phyloP scores from a whole-genome alignment of 23 tunicate genomes.

The Aplidium turbinatum region DNA sequence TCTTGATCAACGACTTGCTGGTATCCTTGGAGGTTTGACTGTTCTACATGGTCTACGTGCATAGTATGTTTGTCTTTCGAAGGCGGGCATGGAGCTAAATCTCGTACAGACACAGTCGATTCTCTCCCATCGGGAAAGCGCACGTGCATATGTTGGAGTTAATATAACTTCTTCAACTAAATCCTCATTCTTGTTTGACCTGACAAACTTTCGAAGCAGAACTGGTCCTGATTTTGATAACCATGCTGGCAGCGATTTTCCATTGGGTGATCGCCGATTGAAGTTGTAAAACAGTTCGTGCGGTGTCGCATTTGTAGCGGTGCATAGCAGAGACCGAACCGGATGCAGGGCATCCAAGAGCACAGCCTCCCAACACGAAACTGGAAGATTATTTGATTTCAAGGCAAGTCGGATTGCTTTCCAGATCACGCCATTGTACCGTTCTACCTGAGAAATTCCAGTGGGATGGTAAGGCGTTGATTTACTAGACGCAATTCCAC shows the following conservation, averaged over 20 bases:
- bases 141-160: slow-evolving; percentile 14
- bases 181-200: slow-evolving; percentile 2
- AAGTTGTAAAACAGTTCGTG: slow-evolving; percentile 26
- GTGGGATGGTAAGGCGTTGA: slow-evolving; percentile 22
- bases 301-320: slow-evolving; percentile 25
- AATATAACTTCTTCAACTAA: slow-evolving; percentile 29
- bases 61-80: too few relatives aligned
- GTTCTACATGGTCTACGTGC: too few relatives aligned
- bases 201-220: slow-evolving; percentile 15
- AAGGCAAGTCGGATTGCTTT: slow-evolving; percentile 19
- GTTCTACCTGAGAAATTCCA: slow-evolving; percentile 21
- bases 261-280: slow-evolving; percentile 9
- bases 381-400: neutral
- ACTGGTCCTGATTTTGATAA: slow-evolving; percentile 9
- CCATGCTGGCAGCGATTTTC: slow-evolving; percentile 32
- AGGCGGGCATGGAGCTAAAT: slow-evolving; percentile 37
- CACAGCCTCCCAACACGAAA: slow-evolving; percentile 15
- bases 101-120: slow-evolving; percentile 21
- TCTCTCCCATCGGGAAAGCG: slow-evolving; percentile 29
- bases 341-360: slow-evolving; percentile 15
- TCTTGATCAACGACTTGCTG: too few relatives aligned
- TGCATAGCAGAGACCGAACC: slow-evolving; percentile 12
- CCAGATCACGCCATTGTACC: slow-evolving; percentile 35
- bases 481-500: slow-evolving; percentile 29
- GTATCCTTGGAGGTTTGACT: too few relatives aligned